Percentiles rank a stretch among this genome's conserved stretches.
Conservation (phyloP, 1,140 invertebrate genomes). For the Philaenus spumarius region DNA sequence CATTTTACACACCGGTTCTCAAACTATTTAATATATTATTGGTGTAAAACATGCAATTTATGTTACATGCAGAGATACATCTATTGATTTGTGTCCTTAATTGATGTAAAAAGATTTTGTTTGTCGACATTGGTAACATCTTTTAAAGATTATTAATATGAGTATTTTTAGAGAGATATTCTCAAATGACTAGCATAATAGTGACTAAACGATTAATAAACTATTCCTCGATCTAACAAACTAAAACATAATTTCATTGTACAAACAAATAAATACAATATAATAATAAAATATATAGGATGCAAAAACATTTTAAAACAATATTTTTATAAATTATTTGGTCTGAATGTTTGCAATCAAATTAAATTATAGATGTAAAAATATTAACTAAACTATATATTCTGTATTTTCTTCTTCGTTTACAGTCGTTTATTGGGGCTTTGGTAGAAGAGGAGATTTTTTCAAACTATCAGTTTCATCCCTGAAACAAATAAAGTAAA, state of each 20-base stretch:
- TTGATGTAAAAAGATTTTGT: no score
- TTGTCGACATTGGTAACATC: no score
- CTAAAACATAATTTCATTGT: conserved; percentile 8
- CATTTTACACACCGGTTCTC: no score
- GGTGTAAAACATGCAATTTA: no score
- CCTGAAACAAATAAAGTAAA: no score
- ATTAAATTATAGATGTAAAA: background rate
- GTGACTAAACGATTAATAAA: background rate
- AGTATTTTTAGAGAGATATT: no score
- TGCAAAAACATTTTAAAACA: conserved; percentile 5
- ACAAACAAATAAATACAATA: conserved; percentile 14
- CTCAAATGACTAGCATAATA: no score
- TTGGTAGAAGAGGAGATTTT: background rate
- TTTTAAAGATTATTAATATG: no score
- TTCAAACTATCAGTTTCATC: background rate
- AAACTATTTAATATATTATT: no score
- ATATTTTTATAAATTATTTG: background rate
- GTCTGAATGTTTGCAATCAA: background rate
- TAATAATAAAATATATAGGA: conserved; percentile 12
- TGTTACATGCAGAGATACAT: no score
- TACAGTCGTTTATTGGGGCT: background rate
- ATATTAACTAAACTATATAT: background rate
- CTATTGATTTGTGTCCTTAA: no score
- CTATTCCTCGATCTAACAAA: background rate
- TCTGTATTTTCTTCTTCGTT: background rate